Conservation (phyloP, 2,113 vertebrate species). For the Cettia cetti region DNA sequence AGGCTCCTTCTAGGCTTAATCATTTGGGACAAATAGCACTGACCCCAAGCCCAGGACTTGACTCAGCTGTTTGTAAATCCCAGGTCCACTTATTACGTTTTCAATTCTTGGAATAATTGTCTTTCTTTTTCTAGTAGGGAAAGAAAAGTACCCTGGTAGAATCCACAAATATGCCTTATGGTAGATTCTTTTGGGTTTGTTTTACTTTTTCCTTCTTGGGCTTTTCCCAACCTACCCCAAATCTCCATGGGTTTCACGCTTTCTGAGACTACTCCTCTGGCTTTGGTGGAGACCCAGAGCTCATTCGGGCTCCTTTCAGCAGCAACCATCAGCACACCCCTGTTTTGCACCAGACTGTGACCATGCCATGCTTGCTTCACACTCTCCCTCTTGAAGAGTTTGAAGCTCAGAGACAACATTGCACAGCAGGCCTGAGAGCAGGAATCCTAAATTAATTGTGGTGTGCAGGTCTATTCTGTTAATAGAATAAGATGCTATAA, state of each 20-base stretch:
- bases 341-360: neutral
- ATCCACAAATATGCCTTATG: neutral
- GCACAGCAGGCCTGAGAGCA: neutral
- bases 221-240: neutral
- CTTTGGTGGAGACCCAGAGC: neutral
- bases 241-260: neutral
- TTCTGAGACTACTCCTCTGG: neutral
- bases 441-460: neutral
- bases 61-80: neutral
- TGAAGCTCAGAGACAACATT: neutral
- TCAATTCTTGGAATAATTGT: neutral
- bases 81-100: neutral
- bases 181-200: neutral
- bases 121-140: neutral
- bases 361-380: neutral
- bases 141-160: neutral
- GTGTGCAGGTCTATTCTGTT: neutral
- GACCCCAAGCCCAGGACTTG: neutral
- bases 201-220: neutral
- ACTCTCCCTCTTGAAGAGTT: neutral
- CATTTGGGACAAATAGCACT: neutral
- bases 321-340: neutral
- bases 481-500: neutral
- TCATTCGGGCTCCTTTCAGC: neutral
- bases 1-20: neutral